phyloP scores from a whole-genome alignment of 2,113 vertebrate species.

The Pachycephala philippinensis region DNA sequence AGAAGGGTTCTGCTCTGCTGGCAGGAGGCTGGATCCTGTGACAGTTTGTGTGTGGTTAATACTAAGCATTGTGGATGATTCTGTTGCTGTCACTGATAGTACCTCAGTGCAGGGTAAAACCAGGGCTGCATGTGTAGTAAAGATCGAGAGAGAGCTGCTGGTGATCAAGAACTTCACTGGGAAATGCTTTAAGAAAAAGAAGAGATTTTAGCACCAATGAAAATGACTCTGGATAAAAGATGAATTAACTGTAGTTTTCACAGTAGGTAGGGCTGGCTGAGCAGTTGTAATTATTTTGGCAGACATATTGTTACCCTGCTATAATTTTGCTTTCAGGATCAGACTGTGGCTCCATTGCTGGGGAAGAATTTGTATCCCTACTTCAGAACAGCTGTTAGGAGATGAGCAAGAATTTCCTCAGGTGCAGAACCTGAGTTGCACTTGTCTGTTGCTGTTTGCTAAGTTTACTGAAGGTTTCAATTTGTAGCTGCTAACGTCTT shows the following conservation, averaged over 20 bases:
- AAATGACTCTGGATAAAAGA: background rate
- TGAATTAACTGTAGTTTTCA: background rate
- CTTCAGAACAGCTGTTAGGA: background rate
- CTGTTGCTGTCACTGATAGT: background rate
- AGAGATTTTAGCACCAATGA: background rate
- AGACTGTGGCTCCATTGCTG: background rate
- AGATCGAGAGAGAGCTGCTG: background rate
- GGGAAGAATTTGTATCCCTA: background rate
- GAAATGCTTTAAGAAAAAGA: background rate
- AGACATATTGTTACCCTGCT: background rate
- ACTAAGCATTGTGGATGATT: accelerated
- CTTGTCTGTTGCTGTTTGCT: background rate
- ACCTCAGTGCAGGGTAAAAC: background rate
- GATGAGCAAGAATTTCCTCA: background rate
- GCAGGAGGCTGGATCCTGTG: background rate
- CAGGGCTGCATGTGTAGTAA: background rate
- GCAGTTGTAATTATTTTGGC: background rate
- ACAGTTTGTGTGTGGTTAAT: background rate
- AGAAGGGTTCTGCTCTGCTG: background rate
- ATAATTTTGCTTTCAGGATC: background rate
- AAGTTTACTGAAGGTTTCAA: background rate
- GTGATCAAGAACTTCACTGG: background rate
- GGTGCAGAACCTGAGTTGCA: background rate
- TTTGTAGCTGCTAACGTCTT: background rate
- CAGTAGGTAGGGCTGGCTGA: background rate